Percentiles rank a stretch among this genome's conserved stretches.
These are phyloP conservation scores for Agrochola lychnidis DNA, from an alignment of 2,888 invertebrate species.

Conservation along the genomic window DNA sequence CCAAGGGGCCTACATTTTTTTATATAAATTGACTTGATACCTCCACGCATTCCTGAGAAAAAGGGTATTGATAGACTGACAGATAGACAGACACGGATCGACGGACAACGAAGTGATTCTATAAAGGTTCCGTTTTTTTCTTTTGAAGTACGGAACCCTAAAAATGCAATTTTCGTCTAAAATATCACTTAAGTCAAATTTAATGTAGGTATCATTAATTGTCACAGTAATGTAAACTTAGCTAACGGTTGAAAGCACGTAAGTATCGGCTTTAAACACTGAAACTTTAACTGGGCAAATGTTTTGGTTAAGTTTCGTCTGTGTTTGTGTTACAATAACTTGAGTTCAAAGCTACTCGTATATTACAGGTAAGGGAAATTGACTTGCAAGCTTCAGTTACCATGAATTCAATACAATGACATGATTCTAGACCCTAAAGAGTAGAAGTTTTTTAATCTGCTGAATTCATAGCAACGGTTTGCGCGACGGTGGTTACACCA, in stretches of 20 bases:
- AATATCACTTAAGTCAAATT: neutral
- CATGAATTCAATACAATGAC: neutral
- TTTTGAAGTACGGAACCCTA: too few species aligned
- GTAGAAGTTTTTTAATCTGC: neutral
- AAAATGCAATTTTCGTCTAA: neutral
- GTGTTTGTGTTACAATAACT: neutral
- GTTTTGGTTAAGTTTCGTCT: conserved; percentile 4
- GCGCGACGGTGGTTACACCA: neutral
- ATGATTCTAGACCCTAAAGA: neutral
- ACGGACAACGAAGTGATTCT: too few species aligned
- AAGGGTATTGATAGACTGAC: too few species aligned
- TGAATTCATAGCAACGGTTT: neutral
- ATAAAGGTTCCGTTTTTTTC: too few species aligned
- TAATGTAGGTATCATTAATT: neutral
- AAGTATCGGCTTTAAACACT: neutral
- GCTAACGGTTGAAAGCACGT: conserved; percentile 4
- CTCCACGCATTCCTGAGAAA: too few species aligned
- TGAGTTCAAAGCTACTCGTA: neutral
- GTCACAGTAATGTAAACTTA: neutral
- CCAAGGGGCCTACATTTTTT: too few species aligned
- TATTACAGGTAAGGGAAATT: neutral
- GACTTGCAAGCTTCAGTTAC: neutral
- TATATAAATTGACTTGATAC: too few species aligned
- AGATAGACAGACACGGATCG: too few species aligned
- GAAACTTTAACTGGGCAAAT: neutral